phyloP scores from a whole-genome alignment of 2,888 invertebrate genomes.

The Entomobrya proxima region DNA sequence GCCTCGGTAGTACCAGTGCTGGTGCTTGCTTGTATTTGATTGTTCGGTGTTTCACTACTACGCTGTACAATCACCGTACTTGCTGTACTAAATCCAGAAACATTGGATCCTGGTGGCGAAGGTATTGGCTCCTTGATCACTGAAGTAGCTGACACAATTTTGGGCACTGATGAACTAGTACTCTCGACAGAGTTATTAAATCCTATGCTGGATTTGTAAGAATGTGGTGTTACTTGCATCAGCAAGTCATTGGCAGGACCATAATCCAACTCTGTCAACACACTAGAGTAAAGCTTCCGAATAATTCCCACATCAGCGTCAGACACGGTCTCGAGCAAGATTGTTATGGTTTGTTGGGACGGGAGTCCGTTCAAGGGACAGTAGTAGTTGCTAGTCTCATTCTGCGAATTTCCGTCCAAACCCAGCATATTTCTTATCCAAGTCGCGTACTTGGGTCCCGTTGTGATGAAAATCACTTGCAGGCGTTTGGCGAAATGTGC shows the following conservation, averaged over 20 bases:
- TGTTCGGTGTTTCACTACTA: not conserved
- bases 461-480: conserved; percentile 89
- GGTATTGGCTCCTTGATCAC: not conserved
- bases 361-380: conserved; percentile 80
- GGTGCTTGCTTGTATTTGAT: too few species aligned
- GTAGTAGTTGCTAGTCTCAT: conserved; percentile 78
- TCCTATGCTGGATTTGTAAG: conserved; percentile 19
- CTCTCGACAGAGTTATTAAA: not conserved
- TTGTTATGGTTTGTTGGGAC: conserved; percentile 84
- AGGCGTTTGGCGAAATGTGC: conserved; percentile 86
- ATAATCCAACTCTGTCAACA: conserved; percentile 84
- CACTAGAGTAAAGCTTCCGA: conserved; percentile 81
- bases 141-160: conserved; percentile 1
- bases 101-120: not conserved
- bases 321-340: conserved; percentile 84
- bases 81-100: too few species aligned
- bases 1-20: too few species aligned
- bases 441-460: conserved; percentile 83
- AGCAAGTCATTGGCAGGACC: conserved; percentile 90
- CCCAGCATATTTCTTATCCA: conserved; percentile 84
- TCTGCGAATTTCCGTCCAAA: conserved; percentile 80
- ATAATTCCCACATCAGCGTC: conserved; percentile 84
- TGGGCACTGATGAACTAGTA: not conserved
- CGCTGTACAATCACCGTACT: not conserved
- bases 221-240: conserved; percentile 77